Percentiles rank a stretch among this genome's conserved stretches.
Conservation (phyloP, 2,797 vertebrate genomes). For the Halcyon leucocephala region DNA sequence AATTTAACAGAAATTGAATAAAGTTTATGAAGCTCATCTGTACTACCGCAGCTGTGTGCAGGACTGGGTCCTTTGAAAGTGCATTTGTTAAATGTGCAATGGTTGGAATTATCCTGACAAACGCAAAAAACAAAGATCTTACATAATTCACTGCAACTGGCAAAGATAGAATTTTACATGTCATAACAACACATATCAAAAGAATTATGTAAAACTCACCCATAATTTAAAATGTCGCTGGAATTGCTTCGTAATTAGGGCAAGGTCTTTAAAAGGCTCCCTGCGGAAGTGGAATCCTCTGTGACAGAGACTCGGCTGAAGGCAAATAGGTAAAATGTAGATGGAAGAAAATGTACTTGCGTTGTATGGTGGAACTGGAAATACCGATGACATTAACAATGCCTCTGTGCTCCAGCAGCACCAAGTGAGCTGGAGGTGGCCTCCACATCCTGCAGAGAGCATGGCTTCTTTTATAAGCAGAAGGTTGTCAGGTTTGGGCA, state of each 20-base stretch:
- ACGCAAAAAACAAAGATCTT: constrained; percentile 41
- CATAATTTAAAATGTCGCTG: constrained; percentile 59
- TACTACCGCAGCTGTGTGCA: neutral
- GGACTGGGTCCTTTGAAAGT: neutral
- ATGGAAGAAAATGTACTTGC: neutral
- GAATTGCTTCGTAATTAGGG: constrained; percentile 57
- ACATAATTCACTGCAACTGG: constrained; percentile 33
- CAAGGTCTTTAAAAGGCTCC: constrained; percentile 39
- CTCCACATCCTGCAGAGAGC: neutral
- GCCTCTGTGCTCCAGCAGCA: neutral
- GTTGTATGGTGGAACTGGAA: neutral
- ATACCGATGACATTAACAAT: fast-evolving
- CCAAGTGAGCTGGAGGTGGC: neutral
- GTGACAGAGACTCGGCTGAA: neutral
- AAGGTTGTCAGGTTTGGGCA: too few relatives aligned
- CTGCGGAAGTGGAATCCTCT: neutral
- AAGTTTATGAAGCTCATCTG: neutral
- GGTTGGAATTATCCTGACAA: constrained; percentile 26
- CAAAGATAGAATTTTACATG: constrained; percentile 43
- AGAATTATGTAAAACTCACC: constrained; percentile 59
- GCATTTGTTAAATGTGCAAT: neutral
- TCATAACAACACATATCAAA: constrained; percentile 39
- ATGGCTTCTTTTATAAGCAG: neutral
- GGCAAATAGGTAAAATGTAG: fast-evolving
- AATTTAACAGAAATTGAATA: neutral